Percentiles rank a stretch among this genome's conserved stretches.
phyloP scores from a whole-genome alignment of 2,113 vertebrate genomes.

The Microtus ochrogaster region DNA sequence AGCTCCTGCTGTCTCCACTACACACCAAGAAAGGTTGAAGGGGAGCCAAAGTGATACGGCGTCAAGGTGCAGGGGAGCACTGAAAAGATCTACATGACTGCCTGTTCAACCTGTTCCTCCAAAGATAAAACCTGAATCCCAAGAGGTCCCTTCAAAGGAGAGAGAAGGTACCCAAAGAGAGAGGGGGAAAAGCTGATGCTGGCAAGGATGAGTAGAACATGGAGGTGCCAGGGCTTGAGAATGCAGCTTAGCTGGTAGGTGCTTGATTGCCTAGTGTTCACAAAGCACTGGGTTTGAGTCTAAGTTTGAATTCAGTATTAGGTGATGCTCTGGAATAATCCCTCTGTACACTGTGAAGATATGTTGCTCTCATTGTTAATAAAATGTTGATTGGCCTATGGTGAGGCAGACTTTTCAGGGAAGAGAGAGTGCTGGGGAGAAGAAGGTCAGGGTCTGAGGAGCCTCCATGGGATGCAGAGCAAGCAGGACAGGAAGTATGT shows the following conservation, averaged over 20 bases:
- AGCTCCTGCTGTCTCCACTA: neutral
- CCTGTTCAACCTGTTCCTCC: neutral
- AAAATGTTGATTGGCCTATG: too few relatives aligned
- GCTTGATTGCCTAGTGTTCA: neutral
- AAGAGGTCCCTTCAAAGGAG: neutral
- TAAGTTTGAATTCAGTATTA: neutral
- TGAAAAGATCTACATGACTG: too few relatives aligned
- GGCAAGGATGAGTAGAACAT: neutral
- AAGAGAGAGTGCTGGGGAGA: too few relatives aligned
- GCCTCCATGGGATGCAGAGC: too few relatives aligned
- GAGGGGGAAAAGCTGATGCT: neutral
- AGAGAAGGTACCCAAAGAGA: neutral
- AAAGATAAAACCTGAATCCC: neutral
- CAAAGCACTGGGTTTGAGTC: neutral
- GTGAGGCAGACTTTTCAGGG: too few relatives aligned
- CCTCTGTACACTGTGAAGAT: too few relatives aligned
- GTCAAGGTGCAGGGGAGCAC: neutral
- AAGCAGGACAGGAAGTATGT: too few relatives aligned
- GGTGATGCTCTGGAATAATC: too few relatives aligned
- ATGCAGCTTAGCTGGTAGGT: neutral
- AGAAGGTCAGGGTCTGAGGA: too few relatives aligned
- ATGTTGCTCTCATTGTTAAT: too few relatives aligned
- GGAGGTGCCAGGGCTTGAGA: too few relatives aligned
- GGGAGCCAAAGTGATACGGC: neutral
- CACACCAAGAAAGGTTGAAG: neutral